A percentile compares a stretch with the other conserved stretches of the same genome.
These are phyloP conservation scores for Carapus acus DNA, from an alignment of 2,797 vertebrate species.

Conservation along the genomic window DNA sequence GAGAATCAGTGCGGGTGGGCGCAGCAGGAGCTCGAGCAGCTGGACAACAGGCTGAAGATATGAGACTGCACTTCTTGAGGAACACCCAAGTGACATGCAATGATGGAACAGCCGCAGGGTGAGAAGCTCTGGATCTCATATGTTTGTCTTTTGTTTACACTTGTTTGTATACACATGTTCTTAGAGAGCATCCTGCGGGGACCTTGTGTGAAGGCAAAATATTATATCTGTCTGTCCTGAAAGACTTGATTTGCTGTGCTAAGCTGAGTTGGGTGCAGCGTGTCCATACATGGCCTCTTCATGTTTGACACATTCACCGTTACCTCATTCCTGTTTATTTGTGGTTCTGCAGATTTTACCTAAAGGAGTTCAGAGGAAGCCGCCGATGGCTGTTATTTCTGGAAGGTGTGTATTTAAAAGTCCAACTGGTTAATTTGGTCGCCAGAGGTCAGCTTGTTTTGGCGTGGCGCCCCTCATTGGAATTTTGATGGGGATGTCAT, in stretches of 20 bases:
- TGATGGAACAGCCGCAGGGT: constrained; percentile 75
- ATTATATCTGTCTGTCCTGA: neutral
- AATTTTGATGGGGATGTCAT: constrained; percentile 63
- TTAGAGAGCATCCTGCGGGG: neutral
- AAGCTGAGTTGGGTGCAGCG: neutral
- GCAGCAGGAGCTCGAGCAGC: constrained; percentile 33
- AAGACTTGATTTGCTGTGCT: constrained; percentile 5
- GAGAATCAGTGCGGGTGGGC: constrained; percentile 42
- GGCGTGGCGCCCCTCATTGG: constrained; percentile 37
- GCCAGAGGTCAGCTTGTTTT: constrained; percentile 60
- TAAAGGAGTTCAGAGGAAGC: constrained; percentile 77
- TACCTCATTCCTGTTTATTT: constrained; percentile 52
- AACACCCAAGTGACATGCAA: constrained; percentile 71
- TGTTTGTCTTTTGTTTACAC: neutral
- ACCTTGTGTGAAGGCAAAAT: too few relatives aligned
- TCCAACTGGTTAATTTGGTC: constrained; percentile 62
- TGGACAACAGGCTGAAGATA: constrained; percentile 64
- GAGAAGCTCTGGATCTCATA: constrained; percentile 23
- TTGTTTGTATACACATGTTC: neutral
- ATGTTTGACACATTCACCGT: constrained; percentile 9
- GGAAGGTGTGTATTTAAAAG: constrained; percentile 76
- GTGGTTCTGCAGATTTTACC: constrained; percentile 67
- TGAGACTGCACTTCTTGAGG: constrained; percentile 77
- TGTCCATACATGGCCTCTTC: constrained; percentile 28
- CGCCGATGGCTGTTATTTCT: constrained; percentile 78